Conservation (phyloP, 30 jellyfish, hydroid and myxozoan genomes). For the Turritopsis dohrnii region DNA sequence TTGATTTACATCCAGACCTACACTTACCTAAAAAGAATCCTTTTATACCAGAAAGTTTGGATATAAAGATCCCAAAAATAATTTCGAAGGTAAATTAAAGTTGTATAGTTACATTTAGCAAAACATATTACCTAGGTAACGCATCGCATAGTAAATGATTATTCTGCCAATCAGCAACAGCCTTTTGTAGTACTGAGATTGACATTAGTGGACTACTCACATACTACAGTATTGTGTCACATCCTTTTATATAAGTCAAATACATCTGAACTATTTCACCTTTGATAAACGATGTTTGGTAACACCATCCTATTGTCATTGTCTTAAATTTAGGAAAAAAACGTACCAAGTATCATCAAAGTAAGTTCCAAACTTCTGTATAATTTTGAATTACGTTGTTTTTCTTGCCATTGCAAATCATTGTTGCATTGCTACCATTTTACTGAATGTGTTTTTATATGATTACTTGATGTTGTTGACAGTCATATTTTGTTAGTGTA, state of each 20-base stretch:
- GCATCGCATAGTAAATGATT: too few relatives aligned
- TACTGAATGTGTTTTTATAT: background rate
- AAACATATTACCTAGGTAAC: too few relatives aligned
- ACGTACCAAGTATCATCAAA: background rate
- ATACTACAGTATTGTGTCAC: background rate
- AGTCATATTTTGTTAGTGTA: background rate
- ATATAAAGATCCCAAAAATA: slow-evolving; percentile 36
- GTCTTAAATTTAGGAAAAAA: slow-evolving; percentile 2
- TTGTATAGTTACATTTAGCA: background rate
- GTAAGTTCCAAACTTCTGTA: too few relatives aligned
- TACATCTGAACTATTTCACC: too few relatives aligned
- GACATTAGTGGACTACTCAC: too few relatives aligned
- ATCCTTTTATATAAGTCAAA: too few relatives aligned
- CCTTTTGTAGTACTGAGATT: too few relatives aligned
- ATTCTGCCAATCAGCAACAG: too few relatives aligned
- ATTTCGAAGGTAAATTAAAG: background rate
- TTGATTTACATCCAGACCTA: slow-evolving; percentile 46
- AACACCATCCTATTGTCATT: background rate
- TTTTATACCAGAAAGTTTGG: slow-evolving; percentile 68
- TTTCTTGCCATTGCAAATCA: too few relatives aligned
- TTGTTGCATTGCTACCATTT: too few relatives aligned
- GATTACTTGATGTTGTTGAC: background rate
- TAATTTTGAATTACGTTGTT: too few relatives aligned
- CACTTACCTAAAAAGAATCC: slow-evolving; percentile 65
- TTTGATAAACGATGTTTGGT: background rate